Conservation (phyloP, 2,888 invertebrate genomes). For the Macaria liturata region DNA sequence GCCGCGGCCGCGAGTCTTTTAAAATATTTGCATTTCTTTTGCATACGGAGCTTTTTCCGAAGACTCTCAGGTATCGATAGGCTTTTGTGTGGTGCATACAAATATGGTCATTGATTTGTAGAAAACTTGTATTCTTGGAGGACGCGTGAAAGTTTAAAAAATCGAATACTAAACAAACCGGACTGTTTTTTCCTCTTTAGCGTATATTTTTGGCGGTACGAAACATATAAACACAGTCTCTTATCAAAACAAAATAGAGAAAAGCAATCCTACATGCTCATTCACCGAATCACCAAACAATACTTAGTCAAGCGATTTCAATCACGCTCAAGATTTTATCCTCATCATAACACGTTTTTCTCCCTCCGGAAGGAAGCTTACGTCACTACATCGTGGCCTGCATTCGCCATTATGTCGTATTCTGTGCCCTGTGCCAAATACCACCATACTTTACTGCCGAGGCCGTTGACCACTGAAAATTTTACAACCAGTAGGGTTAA, state of each 20-base stretch:
- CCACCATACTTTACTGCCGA: neutral
- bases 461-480: slow-evolving; percentile 12
- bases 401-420: neutral
- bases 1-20: slow-evolving; percentile 56
- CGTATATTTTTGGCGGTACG: no score
- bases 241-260: no score
- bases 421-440: slow-evolving; percentile 6
- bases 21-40: slow-evolving; percentile 74
- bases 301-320: no score
- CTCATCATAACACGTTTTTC: neutral
- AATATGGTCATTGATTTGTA: slow-evolving; percentile 25
- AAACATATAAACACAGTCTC: no score
- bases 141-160: no score
- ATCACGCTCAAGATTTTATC: neutral
- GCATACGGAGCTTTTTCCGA: slow-evolving; percentile 53
- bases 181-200: no score
- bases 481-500: slow-evolving; percentile 21
- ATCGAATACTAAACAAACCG: no score
- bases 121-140: slow-evolving; percentile 1
- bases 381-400: slow-evolving; percentile 2
- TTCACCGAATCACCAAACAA: no score
- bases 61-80: slow-evolving; percentile 45
- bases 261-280: no score
- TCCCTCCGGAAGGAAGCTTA: slow-evolving; percentile 1
- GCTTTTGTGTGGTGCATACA: slow-evolving; percentile 36